These are phyloP conservation scores for Ecliptopera silaceata DNA, from an alignment of 2,888 invertebrate species.

Conservation along the genomic window DNA sequence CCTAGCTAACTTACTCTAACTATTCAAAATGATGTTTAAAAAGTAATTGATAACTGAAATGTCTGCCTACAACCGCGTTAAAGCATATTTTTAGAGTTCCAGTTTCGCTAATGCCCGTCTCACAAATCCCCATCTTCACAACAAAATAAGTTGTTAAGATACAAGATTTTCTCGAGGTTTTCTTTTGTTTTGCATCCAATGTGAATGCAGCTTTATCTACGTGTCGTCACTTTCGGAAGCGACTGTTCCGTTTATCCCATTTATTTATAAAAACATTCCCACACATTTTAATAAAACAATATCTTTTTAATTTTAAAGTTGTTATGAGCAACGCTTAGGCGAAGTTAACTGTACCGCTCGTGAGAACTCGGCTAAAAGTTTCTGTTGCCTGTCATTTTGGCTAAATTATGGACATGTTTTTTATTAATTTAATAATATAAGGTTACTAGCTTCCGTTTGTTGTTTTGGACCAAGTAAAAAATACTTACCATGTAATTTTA, in stretches of 20 bases:
- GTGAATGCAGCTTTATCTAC: background rate
- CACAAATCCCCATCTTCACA: no score
- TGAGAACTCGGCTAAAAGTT: constrained; percentile 76
- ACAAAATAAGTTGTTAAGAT: no score
- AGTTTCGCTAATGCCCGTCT: no score
- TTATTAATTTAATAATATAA: background rate
- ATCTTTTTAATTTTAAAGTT: constrained; percentile 79
- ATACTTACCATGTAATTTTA: background rate
- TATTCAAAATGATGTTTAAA: no score
- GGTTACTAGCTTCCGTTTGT: background rate
- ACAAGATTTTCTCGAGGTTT: no score
- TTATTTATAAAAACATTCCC: constrained; percentile 82
- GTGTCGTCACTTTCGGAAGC: constrained; percentile 66
- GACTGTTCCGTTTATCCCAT: constrained; percentile 70
- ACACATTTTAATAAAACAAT: constrained; percentile 77
- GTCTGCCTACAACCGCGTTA: no score
- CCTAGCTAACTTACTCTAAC: no score
- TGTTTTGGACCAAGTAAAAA: background rate
- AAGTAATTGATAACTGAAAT: no score
- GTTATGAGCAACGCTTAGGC: constrained; percentile 76
- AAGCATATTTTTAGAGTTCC: no score
- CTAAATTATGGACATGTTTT: constrained; percentile 23
- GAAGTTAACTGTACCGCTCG: constrained; percentile 77
- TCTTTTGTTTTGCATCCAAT: background rate
- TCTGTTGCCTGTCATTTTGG: constrained; percentile 48